A percentile compares a stretch with the other conserved stretches of the same genome.
phyloP scores from a whole-genome alignment of 2,113 vertebrate species.

The Anguilla japonica region DNA sequence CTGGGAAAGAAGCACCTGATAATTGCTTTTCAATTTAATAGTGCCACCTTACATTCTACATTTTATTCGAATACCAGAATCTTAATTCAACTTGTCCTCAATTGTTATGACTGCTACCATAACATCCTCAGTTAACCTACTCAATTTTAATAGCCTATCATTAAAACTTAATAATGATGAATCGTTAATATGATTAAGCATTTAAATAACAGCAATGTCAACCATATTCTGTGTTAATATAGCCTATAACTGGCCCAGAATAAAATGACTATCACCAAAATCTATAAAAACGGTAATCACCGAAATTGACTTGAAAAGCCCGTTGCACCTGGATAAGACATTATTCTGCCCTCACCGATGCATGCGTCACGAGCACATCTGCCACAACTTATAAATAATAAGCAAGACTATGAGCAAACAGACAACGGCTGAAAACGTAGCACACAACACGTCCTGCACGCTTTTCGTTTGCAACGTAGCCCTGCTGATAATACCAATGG shows the following conservation, averaged over 20 bases:
- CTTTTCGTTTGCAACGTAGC: not conserved
- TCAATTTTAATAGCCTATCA: not conserved
- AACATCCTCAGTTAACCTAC: no score
- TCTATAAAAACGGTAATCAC: not conserved
- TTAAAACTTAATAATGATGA: not conserved
- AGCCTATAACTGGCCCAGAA: not conserved
- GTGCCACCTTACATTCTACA: not conserved
- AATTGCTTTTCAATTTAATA: not conserved
- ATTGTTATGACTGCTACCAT: not conserved
- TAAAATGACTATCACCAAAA: no score
- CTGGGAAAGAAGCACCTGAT: not conserved
- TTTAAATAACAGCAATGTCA: not conserved
- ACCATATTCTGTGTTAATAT: not conserved
- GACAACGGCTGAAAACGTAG: slow-evolving; percentile 8
- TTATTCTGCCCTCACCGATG: slow-evolving; percentile 7
- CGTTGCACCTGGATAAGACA: not conserved
- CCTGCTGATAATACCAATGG: not conserved
- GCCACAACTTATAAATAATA: slow-evolving; percentile 47
- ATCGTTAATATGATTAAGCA: not conserved
- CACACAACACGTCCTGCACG: not conserved
- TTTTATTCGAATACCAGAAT: not conserved
- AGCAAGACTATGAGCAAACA: slow-evolving; percentile 38
- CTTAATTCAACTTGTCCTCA: not conserved
- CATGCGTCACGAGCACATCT: slow-evolving; percentile 45
- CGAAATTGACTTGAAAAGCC: not conserved